A percentile compares a stretch with the other conserved stretches of the same genome.
Conservation (phyloP, 2,113 vertebrate species). For the Tachycineta bicolor region DNA sequence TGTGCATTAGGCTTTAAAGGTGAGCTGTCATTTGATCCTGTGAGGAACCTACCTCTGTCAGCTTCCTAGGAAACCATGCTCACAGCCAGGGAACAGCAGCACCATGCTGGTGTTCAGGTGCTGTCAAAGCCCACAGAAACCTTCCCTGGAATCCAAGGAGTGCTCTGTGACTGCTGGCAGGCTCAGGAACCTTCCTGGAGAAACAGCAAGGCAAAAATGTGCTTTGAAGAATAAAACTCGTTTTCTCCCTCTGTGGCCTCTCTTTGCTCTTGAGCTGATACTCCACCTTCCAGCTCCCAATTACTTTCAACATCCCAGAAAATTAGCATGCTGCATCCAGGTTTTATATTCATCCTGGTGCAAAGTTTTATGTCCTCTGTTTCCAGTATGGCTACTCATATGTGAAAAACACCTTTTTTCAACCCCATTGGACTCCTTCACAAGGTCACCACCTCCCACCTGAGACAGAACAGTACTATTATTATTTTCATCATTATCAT, state of each 20-base stretch:
- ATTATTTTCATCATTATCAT: not conserved
- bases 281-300: not conserved
- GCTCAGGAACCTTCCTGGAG: not conserved
- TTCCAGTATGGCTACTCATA: not conserved
- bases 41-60: not conserved
- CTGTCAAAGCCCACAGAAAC: not conserved
- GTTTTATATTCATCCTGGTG: not conserved
- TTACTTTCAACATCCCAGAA: not conserved
- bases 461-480: not conserved
- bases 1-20: conserved; percentile 3
- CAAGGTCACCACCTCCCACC: not conserved
- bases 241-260: not conserved
- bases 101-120: not conserved
- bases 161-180: rapidly evolving
- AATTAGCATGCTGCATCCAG: not conserved
- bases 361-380: not conserved
- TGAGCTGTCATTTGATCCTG: not conserved
- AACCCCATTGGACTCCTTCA: not conserved
- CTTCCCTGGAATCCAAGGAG: not conserved
- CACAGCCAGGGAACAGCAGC: not conserved
- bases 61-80: not conserved
- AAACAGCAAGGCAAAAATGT: not conserved
- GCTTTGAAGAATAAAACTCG: not conserved
- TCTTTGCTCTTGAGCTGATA: not conserved
- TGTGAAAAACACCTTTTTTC: not conserved